Conservation (phyloP, 1,140 invertebrate genomes). For the Drosophila paulistorum region DNA sequence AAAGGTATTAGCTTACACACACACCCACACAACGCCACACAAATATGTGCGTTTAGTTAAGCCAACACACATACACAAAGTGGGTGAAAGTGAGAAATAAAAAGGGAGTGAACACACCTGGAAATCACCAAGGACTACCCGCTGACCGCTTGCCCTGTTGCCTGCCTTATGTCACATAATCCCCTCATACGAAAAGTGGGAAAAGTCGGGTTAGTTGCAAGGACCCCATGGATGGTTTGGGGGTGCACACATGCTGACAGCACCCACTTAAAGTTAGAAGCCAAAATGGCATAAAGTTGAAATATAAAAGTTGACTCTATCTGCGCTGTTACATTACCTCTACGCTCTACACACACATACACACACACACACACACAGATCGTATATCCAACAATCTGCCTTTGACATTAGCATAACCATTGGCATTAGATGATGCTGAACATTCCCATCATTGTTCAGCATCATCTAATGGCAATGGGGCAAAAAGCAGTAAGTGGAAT, state of each 20-base stretch:
- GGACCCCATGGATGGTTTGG: not conserved
- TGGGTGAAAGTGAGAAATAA: not conserved
- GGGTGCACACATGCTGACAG: conserved; percentile 68
- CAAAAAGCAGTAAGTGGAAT: conserved; percentile 19
- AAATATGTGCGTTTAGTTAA: conserved; percentile 51
- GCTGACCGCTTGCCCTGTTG: conserved; percentile 67
- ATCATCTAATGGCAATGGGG: conserved; percentile 36
- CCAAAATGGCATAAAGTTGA: conserved; percentile 75
- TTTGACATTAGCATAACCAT: conserved; percentile 57
- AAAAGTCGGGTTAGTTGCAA: not conserved
- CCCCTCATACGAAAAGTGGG: conserved; percentile 32
- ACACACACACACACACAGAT: not conserved
- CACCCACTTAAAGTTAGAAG: conserved; percentile 61
- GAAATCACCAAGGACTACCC: conserved; percentile 58
- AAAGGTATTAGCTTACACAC: conserved; percentile 72
- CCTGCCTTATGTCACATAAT: conserved; percentile 73
- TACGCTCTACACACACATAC: conserved; percentile 1
- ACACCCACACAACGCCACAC: conserved; percentile 37
- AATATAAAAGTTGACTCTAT: conserved; percentile 70
- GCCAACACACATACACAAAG: conserved; percentile 25
- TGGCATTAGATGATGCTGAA: conserved; percentile 41
- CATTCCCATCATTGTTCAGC: no score
- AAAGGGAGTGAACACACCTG: conserved; percentile 29
- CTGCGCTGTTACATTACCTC: conserved; percentile 31
- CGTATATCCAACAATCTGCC: conserved; percentile 25